Evolutionary conservation across 2,113 vertebrate species (phyloP).

Genomic region (Rhizomys pruinosus): DNA sequence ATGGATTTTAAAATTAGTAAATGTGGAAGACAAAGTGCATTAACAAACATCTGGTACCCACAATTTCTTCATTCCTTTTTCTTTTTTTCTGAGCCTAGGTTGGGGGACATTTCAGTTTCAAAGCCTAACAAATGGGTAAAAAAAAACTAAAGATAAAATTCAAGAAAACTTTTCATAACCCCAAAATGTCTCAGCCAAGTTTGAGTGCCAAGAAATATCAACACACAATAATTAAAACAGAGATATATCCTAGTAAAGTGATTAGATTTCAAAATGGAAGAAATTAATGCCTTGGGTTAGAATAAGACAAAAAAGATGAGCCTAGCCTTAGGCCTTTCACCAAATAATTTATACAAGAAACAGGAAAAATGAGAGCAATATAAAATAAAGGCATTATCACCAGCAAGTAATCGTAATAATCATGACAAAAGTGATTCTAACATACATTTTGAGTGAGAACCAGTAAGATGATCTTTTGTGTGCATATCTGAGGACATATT

Average conservation of each 20-base stretch:
- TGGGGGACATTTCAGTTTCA: background rate
- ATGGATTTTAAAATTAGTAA: background rate
- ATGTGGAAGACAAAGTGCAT: background rate
- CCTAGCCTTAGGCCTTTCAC: background rate
- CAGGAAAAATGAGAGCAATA: background rate
- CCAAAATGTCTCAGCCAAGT: background rate
- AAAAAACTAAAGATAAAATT: background rate
- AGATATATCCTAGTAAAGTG: background rate
- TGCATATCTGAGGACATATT: background rate
- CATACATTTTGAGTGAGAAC: constrained; percentile 14
- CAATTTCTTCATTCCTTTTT: background rate
- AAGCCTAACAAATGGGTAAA: background rate
- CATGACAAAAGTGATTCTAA: background rate
- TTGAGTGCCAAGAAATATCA: background rate
- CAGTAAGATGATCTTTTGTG: background rate
- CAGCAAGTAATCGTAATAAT: background rate
- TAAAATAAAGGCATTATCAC: background rate
- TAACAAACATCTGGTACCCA: background rate
- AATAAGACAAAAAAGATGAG: constrained; percentile 6
- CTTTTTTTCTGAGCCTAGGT: accelerated
- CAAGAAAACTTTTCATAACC: background rate
- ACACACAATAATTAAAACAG: background rate
- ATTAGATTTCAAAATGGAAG: background rate
- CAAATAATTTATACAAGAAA: background rate
- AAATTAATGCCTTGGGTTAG: background rate